Evolutionary conservation across 2,797 vertebrate species (phyloP).

Genomic region (Bradypodion pumilum): DNA sequence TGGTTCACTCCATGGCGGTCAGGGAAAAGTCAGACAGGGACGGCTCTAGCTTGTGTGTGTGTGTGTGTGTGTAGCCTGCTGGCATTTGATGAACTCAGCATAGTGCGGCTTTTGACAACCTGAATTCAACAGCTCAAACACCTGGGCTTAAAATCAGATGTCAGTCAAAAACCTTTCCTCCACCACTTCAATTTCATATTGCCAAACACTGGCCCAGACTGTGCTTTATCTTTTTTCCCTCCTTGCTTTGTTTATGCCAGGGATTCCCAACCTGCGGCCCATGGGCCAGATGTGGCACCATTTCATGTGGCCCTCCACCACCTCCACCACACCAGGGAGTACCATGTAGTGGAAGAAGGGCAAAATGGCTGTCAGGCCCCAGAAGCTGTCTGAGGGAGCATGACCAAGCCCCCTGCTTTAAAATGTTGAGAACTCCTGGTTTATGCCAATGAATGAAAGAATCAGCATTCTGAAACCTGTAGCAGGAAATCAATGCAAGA

Average conservation of each 20-base stretch:
- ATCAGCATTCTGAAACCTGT: not conserved
- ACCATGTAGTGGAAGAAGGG: too few species aligned
- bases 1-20: not conserved
- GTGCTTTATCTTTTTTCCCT: not conserved
- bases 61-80: not conserved
- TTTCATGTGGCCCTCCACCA: too few species aligned
- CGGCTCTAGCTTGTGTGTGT: not conserved
- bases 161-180: not conserved
- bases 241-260: too few species aligned
- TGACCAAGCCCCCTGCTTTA: too few species aligned
- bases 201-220: not conserved
- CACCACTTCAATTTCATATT: too few species aligned
- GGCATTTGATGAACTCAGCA: not conserved
- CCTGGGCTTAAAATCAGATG: slow-evolving; percentile 1
- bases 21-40: not conserved
- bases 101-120: slow-evolving; percentile 1
- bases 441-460: not conserved
- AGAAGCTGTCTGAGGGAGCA: too few species aligned
- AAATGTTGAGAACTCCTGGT: too few species aligned
- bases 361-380: too few species aligned
- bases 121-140: not conserved
- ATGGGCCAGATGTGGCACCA: too few species aligned
- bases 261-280: too few species aligned
- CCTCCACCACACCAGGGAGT: too few species aligned
- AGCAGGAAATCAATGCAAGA: not conserved